Evolutionary conservation across 2,113 vertebrate species (phyloP).

Genomic region (Oceanodroma tethys): DNA sequence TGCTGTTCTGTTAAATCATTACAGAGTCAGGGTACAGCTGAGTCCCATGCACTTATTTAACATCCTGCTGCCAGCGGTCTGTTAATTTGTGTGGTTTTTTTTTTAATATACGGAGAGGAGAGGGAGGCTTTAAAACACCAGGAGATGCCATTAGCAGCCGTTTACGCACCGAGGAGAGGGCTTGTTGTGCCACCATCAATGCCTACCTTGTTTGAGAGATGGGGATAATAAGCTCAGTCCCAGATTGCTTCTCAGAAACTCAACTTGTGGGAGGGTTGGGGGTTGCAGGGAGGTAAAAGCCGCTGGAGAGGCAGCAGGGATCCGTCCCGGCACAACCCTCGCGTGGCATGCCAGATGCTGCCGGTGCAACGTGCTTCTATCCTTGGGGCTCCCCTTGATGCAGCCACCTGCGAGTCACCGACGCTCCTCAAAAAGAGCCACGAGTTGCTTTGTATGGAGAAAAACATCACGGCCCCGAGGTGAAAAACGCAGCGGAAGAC

Average conservation of each 20-base stretch:
- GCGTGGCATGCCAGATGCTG: rapidly evolving
- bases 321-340: not conserved
- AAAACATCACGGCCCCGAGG: no score
- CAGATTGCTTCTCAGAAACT: not conserved
- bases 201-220: not conserved
- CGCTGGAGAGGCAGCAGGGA: not conserved
- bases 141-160: not conserved
- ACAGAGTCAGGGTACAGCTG: not conserved
- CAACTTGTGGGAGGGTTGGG: not conserved
- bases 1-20: not conserved
- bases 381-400: not conserved
- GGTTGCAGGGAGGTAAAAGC: not conserved
- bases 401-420: not conserved
- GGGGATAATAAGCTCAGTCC: not conserved
- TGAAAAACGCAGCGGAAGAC: not conserved
- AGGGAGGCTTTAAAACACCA: not conserved
- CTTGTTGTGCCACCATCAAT: not conserved
- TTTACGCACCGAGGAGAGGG: not conserved
- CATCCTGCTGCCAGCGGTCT: not conserved
- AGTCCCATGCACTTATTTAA: not conserved
- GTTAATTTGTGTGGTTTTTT: no score
- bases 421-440: not conserved
- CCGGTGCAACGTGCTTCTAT: rapidly evolving
- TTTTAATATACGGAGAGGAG: not conserved
- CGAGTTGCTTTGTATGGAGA: not conserved